Evolutionary conservation across 2,797 vertebrate species (phyloP).

Genomic region (Acanthiza pusilla): DNA sequence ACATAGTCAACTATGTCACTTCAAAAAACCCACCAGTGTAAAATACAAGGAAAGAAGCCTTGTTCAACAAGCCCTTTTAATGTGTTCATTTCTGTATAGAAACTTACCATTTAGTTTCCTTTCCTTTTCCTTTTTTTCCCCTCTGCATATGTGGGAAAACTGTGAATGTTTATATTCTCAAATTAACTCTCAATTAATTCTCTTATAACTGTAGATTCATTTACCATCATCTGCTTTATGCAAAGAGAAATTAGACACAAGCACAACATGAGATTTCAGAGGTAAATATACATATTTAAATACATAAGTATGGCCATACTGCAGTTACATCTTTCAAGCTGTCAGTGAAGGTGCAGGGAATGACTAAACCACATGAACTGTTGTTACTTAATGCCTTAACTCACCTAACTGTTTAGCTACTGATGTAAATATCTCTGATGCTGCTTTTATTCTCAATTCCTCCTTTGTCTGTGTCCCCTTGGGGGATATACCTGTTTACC

Average conservation of each 20-base stretch:
- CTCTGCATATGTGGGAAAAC: background rate
- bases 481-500: background rate
- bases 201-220: background rate
- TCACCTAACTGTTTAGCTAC: background rate
- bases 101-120: background rate
- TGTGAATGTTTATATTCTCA: background rate
- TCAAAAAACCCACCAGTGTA: background rate
- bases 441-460: background rate
- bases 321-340: background rate
- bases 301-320: background rate
- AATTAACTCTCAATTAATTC: background rate
- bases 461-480: background rate
- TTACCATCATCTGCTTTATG: background rate
- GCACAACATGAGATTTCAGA: background rate
- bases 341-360: background rate
- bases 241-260: background rate
- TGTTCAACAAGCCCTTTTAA: background rate
- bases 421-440: background rate
- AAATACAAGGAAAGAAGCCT: background rate
- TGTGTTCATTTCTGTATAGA: background rate
- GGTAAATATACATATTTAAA: background rate
- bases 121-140: background rate
- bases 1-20: background rate
- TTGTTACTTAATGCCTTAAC: background rate
- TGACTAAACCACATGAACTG: background rate